Evolutionary conservation across 2,113 vertebrate species (phyloP), one percentile per base, ranked within the genome.

Genomic region (Pangasianodon hypophthalmus): DNA sequence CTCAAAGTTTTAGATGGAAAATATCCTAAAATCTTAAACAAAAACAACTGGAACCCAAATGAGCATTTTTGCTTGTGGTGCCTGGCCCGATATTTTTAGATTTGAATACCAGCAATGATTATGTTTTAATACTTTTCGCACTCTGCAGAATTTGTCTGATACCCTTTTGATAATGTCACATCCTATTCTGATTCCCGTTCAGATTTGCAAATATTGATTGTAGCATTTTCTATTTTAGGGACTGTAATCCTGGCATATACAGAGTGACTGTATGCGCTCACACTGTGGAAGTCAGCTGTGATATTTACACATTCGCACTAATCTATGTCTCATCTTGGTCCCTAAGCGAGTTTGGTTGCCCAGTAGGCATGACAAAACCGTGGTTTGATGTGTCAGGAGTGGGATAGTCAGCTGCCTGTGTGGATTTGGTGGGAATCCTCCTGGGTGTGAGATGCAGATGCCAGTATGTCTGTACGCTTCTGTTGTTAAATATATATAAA

Each of bases 331-430:
- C 46, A 91, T 91, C 62, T 88, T 50, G 54, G 67, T 62, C 79
- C 73, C 46, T 18, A 21, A 87, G 79, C 52, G 86, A 82, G 10
- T 16, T 9, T 60, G 75, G 86, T 92, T 90, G 86, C 60, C 24
- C 44, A 86, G 89, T 88, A 91, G 87, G 89, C 84, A 92, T 90
- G 91, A 88, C 90, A 91, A 88, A 88, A 87, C 88, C 75, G 62
- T 87, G 69, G 90, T 91, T 82, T 89, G 87, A 89, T 62, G 60
- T 86, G 60, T 73, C 52, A n/a, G 69, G 48, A 52, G 75, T 89
- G 46, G 77, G 64, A 80, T 71, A 24, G 90, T 85, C 92, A 90
- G 90, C 92, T 91, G 92, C 87, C 88, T 69, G 88, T 46, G 50
- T 91, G 92, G 91, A 92, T 92, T 87, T 91, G 87, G 60, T 18